phyloP scores from a whole-genome alignment of 2,797 vertebrate genomes.

The Danio kyathit region DNA sequence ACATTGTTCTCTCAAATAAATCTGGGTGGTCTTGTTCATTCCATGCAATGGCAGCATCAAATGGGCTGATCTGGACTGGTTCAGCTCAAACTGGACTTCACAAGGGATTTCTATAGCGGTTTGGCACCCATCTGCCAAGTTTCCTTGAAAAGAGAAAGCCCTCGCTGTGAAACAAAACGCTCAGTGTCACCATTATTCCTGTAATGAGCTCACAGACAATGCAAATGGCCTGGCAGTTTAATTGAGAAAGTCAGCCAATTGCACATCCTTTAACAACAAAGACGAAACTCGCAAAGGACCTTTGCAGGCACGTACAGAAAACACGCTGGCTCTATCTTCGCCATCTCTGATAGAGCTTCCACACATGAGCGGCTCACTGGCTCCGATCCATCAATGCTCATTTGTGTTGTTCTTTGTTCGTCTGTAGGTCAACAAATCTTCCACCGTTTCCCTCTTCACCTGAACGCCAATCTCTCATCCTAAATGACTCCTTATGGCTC shows the following conservation, averaged over 20 bases:
- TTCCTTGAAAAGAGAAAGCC: conserved; percentile 59
- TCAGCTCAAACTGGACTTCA: conserved; percentile 67
- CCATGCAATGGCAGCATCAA: conserved; percentile 47
- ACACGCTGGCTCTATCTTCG: background rate
- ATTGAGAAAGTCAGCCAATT: conserved; percentile 67
- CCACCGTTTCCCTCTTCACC: background rate
- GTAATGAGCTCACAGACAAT: conserved; percentile 76
- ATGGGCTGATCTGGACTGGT: conserved; percentile 63
- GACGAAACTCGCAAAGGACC: conserved; percentile 37
- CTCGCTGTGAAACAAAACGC: conserved; percentile 55
- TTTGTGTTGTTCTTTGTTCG: background rate
- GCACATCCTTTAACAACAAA: conserved; percentile 66
- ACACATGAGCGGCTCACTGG: conserved; percentile 3
- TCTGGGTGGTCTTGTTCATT: conserved; percentile 72
- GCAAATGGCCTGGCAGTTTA: conserved; percentile 65
- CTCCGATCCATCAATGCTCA: conserved; percentile 1
- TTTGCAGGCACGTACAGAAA: background rate
- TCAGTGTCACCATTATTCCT: conserved; percentile 66
- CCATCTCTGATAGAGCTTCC: conserved; percentile 16
- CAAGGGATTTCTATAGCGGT: conserved; percentile 58
- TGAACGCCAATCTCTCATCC: background rate
- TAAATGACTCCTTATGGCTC: conserved; percentile 1
- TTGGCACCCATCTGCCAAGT: conserved; percentile 45
- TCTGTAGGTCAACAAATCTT: conserved; percentile 1
- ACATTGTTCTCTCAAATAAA: conserved; percentile 48